phyloP scores from a whole-genome alignment of 2,113 vertebrate species.

The Tychaedon coryphoeus region DNA sequence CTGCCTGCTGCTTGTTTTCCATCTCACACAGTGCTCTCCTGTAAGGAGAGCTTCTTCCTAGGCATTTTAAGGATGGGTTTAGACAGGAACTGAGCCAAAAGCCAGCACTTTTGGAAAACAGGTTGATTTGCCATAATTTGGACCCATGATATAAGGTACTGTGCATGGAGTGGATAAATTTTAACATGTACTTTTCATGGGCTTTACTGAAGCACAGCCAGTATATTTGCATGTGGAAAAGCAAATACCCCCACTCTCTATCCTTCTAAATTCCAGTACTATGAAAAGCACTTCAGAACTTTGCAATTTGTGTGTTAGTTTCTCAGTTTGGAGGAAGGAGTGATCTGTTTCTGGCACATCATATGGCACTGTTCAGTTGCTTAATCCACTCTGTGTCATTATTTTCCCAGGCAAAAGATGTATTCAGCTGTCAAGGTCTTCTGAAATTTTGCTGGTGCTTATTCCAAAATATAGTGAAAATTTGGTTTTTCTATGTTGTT shows the following conservation, averaged over 20 bases:
- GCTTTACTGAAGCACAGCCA: not conserved
- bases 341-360: not conserved
- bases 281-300: not conserved
- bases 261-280: not conserved
- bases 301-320: not conserved
- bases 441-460: not conserved
- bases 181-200: not conserved
- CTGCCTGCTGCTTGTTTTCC: not conserved
- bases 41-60: not conserved
- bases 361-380: not conserved
- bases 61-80: not conserved
- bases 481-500: not conserved
- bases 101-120: not conserved
- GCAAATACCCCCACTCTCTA: not conserved
- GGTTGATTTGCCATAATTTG: not conserved
- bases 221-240: not conserved
- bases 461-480: not conserved
- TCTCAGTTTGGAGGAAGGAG: not conserved
- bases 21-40: not conserved
- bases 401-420: not conserved
- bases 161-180: accelerated
- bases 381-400: not conserved
- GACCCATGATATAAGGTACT: not conserved
- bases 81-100: not conserved
- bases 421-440: not conserved